A percentile compares a stretch with the other conserved stretches of the same genome.
Evolutionary conservation across 2,888 invertebrate genomes (phyloP).

Genomic region (Synanthedon tipuliformis): DNA sequence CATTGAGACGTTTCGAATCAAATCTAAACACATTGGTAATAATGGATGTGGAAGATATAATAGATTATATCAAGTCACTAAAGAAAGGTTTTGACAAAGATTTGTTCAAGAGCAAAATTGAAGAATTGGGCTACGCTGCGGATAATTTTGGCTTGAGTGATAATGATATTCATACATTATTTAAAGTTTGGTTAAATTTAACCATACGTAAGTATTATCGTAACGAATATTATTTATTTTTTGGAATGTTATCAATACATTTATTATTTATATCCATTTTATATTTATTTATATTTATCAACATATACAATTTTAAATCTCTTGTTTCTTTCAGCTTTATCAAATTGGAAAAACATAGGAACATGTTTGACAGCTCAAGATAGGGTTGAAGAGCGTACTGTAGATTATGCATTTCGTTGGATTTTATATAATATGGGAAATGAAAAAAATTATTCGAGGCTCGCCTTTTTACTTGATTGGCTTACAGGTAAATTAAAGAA

Average conservation of each 20-base stretch:
- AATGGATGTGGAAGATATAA: slow-evolving; percentile 52
- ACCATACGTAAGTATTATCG: slow-evolving; percentile 46
- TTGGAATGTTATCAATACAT: neutral
- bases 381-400: slow-evolving; percentile 34
- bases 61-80: slow-evolving; percentile 49
- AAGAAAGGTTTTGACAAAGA: slow-evolving; percentile 59
- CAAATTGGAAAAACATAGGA: slow-evolving; percentile 54
- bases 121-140: slow-evolving; percentile 41
- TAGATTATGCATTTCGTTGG: slow-evolving; percentile 53
- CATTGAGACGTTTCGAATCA: too few species aligned
- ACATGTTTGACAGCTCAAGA: slow-evolving; percentile 47
- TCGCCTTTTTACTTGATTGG: slow-evolving; percentile 54
- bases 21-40: slow-evolving; percentile 15
- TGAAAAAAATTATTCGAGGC: slow-evolving; percentile 32
- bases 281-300: too few species aligned
- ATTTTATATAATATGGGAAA: slow-evolving; percentile 40
- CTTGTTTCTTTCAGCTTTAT: slow-evolving; percentile 34
- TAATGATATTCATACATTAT: slow-evolving; percentile 50
- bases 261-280: too few species aligned
- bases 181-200: slow-evolving; percentile 61
- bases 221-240: neutral
- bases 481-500: slow-evolving; percentile 36
- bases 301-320: slow-evolving; percentile 3
- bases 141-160: slow-evolving; percentile 41
- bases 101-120: slow-evolving; percentile 48